Conservation (phyloP, 2,113 vertebrate species). For the Sylvilagus bachmani region DNA sequence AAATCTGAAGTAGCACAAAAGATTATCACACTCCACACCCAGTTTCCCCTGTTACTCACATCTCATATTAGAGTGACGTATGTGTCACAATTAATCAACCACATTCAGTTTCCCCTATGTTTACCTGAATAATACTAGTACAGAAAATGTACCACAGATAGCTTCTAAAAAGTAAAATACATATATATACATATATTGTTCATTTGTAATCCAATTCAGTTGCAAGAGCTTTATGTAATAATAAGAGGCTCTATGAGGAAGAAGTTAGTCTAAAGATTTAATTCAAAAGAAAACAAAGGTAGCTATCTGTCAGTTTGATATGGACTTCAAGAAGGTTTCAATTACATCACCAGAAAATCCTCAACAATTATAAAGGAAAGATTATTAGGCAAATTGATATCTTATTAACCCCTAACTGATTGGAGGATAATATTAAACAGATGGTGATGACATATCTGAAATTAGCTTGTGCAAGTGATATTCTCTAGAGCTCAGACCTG, state of each 20-base stretch:
- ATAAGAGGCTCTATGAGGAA: not conserved
- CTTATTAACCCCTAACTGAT: slow-evolving; percentile 11
- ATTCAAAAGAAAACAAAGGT: not conserved
- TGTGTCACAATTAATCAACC: too few species aligned
- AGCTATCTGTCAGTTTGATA: not conserved
- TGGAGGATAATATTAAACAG: slow-evolving; percentile 19
- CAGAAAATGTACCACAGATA: not conserved
- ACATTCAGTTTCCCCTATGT: not conserved
- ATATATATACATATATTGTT: not conserved
- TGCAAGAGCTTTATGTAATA: not conserved
- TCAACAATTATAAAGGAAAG: not conserved
- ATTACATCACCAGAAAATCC: not conserved
- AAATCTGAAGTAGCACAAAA: too few species aligned
- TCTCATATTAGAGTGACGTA: too few species aligned
- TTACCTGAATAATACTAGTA: not conserved
- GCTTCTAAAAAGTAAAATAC: not conserved
- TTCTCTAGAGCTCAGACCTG: slow-evolving; percentile 26
- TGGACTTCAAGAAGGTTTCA: not conserved
- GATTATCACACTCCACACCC: too few species aligned
- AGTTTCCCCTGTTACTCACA: too few species aligned
- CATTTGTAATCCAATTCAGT: not conserved
- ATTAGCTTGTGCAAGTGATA: slow-evolving; percentile 39
- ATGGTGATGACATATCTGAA: slow-evolving; percentile 44
- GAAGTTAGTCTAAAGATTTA: slow-evolving; percentile 13
- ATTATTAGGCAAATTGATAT: not conserved